A percentile compares a stretch with the other conserved stretches of the same genome.
Evolutionary conservation across 2,113 vertebrate genomes (phyloP).

Genomic region (Eonycteris spelaea): DNA sequence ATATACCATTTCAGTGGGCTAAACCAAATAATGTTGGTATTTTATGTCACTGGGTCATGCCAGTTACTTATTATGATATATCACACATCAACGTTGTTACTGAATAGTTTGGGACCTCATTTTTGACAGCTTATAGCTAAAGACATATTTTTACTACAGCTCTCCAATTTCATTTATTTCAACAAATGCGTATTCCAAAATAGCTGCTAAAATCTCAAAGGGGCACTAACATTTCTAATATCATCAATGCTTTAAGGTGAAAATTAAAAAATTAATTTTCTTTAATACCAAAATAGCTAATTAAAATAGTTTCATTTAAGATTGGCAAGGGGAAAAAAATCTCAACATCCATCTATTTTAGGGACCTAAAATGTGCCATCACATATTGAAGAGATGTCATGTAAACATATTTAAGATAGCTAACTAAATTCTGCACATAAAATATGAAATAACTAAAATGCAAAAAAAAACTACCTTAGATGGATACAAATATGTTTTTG

Average conservation of each 20-base stretch:
- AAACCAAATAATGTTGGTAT: constrained; percentile 16
- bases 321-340: not conserved
- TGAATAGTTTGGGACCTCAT: constrained; percentile 57
- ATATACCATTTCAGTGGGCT: constrained; percentile 12
- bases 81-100: constrained; percentile 51
- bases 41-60: constrained; percentile 57
- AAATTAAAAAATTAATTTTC: not conserved
- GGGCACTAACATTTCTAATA: not conserved
- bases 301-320: not conserved
- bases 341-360: not conserved
- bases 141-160: not conserved
- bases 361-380: not conserved
- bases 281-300: not conserved
- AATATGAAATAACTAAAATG: not conserved
- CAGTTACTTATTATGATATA: constrained; percentile 45
- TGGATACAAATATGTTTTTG: not conserved
- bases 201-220: constrained; percentile 32
- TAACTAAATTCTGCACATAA: constrained; percentile 12
- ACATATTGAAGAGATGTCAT: not conserved
- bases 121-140: constrained; percentile 55
- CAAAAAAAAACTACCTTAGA: not conserved
- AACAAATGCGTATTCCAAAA: constrained; percentile 33
- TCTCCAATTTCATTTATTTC: constrained; percentile 63
- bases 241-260: not conserved
- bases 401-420: not conserved